These are phyloP conservation scores for Danio kyathit DNA, from an alignment of 2,797 vertebrate genomes.

Conservation along the genomic window DNA sequence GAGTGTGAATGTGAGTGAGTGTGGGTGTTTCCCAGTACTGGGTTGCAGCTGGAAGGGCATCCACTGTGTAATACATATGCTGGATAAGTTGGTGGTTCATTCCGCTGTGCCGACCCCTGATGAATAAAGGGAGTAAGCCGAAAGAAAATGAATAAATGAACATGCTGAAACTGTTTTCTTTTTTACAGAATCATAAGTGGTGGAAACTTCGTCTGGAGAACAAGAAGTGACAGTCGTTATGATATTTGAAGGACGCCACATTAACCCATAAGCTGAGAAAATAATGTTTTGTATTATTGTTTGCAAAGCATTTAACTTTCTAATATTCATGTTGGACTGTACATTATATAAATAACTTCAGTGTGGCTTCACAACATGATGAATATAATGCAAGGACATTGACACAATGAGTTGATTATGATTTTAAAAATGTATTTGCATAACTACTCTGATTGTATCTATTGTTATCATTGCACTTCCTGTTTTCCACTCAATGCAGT, in stretches of 20 bases:
- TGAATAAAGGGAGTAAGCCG: no score
- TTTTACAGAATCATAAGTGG: constrained; percentile 55
- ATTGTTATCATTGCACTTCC: background rate
- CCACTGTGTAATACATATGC: no score
- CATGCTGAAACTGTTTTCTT: background rate
- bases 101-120: no score
- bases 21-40: no score
- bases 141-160: background rate
- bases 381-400: background rate
- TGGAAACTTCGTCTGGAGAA: constrained; percentile 53
- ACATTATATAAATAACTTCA: background rate
- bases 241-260: no score
- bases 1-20: no score
- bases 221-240: constrained; percentile 29
- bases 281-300: background rate
- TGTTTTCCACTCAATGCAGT: background rate
- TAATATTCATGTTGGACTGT: background rate
- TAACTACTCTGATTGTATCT: background rate
- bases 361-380: background rate
- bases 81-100: no score
- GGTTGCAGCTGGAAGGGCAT: no score
- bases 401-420: background rate
- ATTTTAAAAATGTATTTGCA: background rate
- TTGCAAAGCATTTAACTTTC: background rate
- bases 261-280: background rate